A percentile compares a stretch with the other conserved stretches of the same genome.
Evolutionary conservation across 2,888 invertebrate genomes (phyloP).

Genomic region (Andrena chrysosceles): DNA sequence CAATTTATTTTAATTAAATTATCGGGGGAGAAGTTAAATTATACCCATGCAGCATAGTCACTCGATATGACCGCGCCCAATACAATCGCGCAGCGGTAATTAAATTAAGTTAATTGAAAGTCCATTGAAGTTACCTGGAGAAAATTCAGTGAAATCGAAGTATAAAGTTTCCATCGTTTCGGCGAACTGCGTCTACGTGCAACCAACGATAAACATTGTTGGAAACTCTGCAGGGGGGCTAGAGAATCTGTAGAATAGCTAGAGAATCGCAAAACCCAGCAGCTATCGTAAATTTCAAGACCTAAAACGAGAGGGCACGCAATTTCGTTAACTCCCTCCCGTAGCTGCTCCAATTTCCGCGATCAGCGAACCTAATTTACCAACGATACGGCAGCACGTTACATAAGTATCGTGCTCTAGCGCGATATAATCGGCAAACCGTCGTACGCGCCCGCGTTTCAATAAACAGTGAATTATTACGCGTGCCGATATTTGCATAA

Average conservation of each 20-base stretch:
- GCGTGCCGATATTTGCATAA: conserved; percentile 57
- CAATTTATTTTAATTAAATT: conserved; percentile 1
- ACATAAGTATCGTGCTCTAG: conserved; percentile 47
- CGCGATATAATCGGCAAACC: conserved; percentile 44
- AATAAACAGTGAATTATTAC: conserved; percentile 66
- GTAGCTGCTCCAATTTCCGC: conserved; percentile 41
- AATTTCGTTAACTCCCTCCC: conserved; percentile 36
- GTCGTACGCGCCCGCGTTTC: conserved; percentile 46
- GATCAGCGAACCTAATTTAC: conserved; percentile 43
- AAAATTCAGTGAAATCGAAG: not conserved
- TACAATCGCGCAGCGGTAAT: not conserved
- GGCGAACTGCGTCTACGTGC: too few relatives aligned
- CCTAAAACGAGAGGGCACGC: not conserved
- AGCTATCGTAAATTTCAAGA: conserved; percentile 15
- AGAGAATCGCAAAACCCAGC: not conserved
- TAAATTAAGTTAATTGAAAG: not conserved
- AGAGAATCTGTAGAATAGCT: not conserved
- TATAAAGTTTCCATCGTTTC: too few relatives aligned
- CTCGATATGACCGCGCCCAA: not conserved
- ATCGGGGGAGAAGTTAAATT: not conserved
- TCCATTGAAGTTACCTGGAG: not conserved
- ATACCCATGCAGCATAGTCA: not conserved
- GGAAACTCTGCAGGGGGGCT: too few relatives aligned
- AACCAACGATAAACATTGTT: too few relatives aligned
- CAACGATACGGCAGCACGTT: conserved; percentile 20